Percentiles rank a stretch among this genome's conserved stretches.
Evolutionary conservation across 2,888 invertebrate species (phyloP).

Genomic region (Dione vanillae): DNA sequence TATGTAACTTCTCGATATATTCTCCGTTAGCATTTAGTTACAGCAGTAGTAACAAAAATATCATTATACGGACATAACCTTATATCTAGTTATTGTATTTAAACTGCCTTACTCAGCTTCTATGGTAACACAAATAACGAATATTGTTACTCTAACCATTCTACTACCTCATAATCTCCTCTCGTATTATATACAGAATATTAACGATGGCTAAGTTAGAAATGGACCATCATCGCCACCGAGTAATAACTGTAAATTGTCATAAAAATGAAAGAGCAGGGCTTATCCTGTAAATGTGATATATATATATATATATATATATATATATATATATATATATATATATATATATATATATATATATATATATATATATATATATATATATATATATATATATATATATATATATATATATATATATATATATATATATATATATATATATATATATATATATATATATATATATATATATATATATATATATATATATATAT

Average conservation of each 20-base stretch:
- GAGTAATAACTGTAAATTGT: constrained; percentile 30
- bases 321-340: background rate
- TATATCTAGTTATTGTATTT: background rate
- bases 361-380: too few relatives aligned
- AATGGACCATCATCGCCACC: constrained; percentile 23
- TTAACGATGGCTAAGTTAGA: constrained; percentile 14
- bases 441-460: too few relatives aligned
- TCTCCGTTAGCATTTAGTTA: background rate
- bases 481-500: too few relatives aligned
- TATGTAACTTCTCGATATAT: too few relatives aligned
- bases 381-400: too few relatives aligned
- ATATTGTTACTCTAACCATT: background rate
- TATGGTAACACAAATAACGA: background rate
- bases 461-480: too few relatives aligned
- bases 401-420: too few relatives aligned
- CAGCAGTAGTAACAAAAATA: too few relatives aligned
- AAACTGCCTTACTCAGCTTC: constrained; percentile 3
- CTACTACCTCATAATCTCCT: background rate
- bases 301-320: background rate
- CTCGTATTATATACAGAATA: constrained; percentile 6
- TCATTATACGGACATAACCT: background rate
- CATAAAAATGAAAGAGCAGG: constrained; percentile 6
- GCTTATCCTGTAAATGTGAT: constrained; percentile 1
- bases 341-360: too few relatives aligned
- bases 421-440: too few relatives aligned